Evolutionary conservation across 2,797 vertebrate genomes (phyloP).

Genomic region (Lagorchestes hirsutus): DNA sequence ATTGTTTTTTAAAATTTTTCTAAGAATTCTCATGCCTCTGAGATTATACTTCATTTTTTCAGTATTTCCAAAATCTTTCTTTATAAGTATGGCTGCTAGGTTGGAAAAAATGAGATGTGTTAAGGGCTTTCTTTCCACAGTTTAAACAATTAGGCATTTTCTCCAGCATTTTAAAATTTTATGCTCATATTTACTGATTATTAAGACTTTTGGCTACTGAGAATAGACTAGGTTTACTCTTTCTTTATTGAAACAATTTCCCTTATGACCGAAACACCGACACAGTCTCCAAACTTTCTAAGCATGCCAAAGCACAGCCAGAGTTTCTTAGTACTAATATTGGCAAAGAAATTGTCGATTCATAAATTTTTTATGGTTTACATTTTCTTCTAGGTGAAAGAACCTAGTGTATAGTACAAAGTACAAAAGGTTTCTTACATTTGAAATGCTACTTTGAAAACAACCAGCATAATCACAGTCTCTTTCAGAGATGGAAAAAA

Average conservation of each 20-base stretch:
- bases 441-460: not conserved
- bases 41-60: not conserved
- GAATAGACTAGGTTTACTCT: not conserved
- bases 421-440: not conserved
- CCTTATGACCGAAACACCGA: not conserved
- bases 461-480: not conserved
- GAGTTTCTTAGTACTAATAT: not conserved
- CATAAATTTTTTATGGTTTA: rapidly evolving
- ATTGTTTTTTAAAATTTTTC: conserved; percentile 3
- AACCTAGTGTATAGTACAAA: not conserved
- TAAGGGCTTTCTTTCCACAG: not conserved
- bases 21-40: not conserved
- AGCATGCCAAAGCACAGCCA: not conserved
- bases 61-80: not conserved
- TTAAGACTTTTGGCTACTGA: no score
- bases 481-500: not conserved
- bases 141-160: not conserved
- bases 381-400: not conserved
- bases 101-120: not conserved
- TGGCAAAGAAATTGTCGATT: not conserved
- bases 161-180: conserved; percentile 6
- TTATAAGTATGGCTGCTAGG: not conserved
- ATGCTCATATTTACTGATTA: not conserved
- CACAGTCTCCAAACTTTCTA: conserved; percentile 32
- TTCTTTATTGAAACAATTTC: not conserved